Conservation (phyloP, 1,140 invertebrate species). For the Bathynomus jamesi region DNA sequence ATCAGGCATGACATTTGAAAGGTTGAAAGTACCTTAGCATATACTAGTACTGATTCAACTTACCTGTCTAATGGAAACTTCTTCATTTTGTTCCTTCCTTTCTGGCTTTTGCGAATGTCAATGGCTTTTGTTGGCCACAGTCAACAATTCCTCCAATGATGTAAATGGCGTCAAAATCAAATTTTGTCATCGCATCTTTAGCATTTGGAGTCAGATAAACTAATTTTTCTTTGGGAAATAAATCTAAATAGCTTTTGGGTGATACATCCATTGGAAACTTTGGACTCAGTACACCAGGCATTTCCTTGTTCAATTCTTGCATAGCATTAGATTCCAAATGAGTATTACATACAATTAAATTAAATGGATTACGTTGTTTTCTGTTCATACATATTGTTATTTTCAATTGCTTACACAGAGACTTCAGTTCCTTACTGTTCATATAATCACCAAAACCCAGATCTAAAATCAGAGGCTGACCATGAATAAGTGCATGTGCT, state of each 20-base stretch:
- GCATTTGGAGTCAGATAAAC: constrained; percentile 82
- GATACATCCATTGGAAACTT: constrained; percentile 66
- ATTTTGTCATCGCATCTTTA: constrained; percentile 55
- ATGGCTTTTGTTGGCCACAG: constrained; percentile 60
- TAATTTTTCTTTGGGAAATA: constrained; percentile 69
- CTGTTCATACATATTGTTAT: constrained; percentile 51
- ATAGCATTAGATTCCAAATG: constrained; percentile 48
- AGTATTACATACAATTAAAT: constrained; percentile 67
- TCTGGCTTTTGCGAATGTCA: constrained; percentile 81
- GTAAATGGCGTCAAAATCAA: constrained; percentile 68
- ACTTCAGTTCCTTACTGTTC: constrained; percentile 56
- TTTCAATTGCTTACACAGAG: constrained; percentile 65
- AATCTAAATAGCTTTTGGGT: constrained; percentile 66
- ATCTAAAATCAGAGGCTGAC: constrained; percentile 68
- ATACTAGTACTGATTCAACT: too few relatives aligned
- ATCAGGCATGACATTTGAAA: too few relatives aligned
- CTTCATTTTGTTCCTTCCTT: constrained; percentile 59
- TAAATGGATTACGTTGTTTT: constrained; percentile 60
- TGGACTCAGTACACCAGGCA: constrained; percentile 54
- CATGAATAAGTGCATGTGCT: constrained; percentile 58
- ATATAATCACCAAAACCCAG: constrained; percentile 70
- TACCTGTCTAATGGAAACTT: constrained; percentile 71
- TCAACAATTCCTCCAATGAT: constrained; percentile 83
- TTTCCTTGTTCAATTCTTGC: constrained; percentile 51
- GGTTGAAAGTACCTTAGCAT: too few relatives aligned